Percentiles rank a stretch among this genome's conserved stretches.
Conservation (phyloP, 2,113 vertebrate genomes). For the Prietella phreatophila region DNA sequence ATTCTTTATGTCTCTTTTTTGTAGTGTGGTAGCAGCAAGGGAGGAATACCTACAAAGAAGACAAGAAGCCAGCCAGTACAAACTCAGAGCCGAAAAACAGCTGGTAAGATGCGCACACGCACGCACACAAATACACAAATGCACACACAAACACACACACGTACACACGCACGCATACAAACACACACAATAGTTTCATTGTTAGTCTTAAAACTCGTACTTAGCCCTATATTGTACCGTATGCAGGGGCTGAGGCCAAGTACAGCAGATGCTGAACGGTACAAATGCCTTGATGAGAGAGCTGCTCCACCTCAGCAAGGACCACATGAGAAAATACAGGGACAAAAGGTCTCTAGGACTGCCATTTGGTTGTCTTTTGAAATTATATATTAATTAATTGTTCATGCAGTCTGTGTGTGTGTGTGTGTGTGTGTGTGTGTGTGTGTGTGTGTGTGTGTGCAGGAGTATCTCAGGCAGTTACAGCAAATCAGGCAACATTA, state of each 20-base stretch:
- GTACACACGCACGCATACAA: too few relatives aligned
- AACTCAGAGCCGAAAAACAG: slow-evolving; percentile 88
- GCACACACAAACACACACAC: not conserved
- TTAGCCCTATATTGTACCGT: not conserved
- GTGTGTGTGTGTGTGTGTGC: slow-evolving; percentile 47
- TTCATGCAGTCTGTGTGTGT: slow-evolving; percentile 27
- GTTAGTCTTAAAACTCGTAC: not conserved
- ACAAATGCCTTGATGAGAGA: slow-evolving; percentile 44
- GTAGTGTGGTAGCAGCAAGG: slow-evolving; percentile 72
- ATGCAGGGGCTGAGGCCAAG: slow-evolving; percentile 82
- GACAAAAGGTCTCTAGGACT: slow-evolving; percentile 68
- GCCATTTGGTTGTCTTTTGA: too few relatives aligned
- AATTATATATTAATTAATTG: not conserved
- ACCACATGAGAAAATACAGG: slow-evolving; percentile 60
- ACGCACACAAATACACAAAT: not conserved
- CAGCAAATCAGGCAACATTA: slow-evolving; percentile 84
- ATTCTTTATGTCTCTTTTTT: slow-evolving; percentile 43
- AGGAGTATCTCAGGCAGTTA: slow-evolving; percentile 85
- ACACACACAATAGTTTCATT: not conserved
- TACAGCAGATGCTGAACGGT: slow-evolving; percentile 71
- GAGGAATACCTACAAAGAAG: slow-evolving; percentile 83
- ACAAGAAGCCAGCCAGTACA: slow-evolving; percentile 83
- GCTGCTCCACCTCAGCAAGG: not conserved
- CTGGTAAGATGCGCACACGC: slow-evolving; percentile 70
- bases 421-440: slow-evolving; percentile 44